Conservation (phyloP, 2,797 vertebrate species). For the Spinus pinus region DNA sequence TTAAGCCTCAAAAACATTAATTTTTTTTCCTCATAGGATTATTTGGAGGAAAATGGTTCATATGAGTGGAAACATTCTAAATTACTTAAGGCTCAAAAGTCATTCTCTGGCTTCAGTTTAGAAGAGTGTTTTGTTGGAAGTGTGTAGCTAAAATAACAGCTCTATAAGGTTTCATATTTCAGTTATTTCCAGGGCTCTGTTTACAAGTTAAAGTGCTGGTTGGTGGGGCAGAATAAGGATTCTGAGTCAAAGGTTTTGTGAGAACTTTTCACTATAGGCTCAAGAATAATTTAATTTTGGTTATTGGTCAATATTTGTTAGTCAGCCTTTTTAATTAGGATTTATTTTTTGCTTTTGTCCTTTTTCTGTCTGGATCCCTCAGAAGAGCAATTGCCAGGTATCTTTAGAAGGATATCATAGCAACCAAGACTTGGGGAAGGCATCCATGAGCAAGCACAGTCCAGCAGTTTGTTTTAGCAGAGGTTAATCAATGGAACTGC, state of each 20-base stretch:
- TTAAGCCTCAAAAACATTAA: neutral
- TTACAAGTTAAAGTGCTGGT: neutral
- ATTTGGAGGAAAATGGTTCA: neutral
- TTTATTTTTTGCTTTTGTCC: neutral
- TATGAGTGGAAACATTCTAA: neutral
- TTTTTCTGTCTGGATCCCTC: slow-evolving; percentile 27
- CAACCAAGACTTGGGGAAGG: slow-evolving; percentile 10
- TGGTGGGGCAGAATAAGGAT: slow-evolving; percentile 39
- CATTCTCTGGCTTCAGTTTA: neutral
- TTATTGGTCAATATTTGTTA: slow-evolving; percentile 60
- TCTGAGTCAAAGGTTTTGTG: slow-evolving; percentile 36
- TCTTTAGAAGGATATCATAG: slow-evolving; percentile 59
- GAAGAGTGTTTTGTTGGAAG: neutral
- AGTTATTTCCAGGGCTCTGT: neutral
- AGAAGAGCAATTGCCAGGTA: slow-evolving; percentile 36
- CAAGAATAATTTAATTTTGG: slow-evolving; percentile 24
- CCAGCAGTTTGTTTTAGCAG: slow-evolving; percentile 50
- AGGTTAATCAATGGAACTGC: slow-evolving; percentile 59
- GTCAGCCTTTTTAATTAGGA: slow-evolving; percentile 57
- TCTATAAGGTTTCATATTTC: neutral
- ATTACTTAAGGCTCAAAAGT: neutral
- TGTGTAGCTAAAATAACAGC: neutral
- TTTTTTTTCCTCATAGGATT: neutral
- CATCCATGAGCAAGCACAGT: neutral
- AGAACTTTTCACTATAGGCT: neutral